Conservation (phyloP, 92 coral and sea anemone genomes). For the Bergia puertoricense region DNA sequence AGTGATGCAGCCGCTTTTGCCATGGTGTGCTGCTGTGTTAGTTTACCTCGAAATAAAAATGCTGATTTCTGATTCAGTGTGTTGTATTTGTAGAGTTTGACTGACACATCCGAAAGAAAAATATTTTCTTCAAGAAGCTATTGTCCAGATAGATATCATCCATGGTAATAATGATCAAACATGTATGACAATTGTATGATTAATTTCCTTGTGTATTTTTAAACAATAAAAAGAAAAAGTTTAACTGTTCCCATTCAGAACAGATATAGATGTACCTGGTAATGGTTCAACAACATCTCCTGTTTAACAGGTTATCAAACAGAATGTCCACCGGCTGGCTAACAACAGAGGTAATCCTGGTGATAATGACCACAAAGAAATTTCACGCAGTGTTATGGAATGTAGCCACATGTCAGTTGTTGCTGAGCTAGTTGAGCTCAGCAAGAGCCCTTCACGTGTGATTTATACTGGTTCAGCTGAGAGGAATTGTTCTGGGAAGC, state of each 20-base stretch:
- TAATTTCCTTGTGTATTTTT: not conserved
- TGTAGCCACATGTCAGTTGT: conserved; percentile 62
- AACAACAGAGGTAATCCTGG: conserved; percentile 15
- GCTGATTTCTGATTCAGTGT: not conserved
- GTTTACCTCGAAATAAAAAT: too few relatives aligned
- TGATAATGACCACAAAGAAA: conserved; percentile 10
- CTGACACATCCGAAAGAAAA: not conserved
- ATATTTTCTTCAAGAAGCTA: not conserved
- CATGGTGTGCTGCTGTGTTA: too few relatives aligned
- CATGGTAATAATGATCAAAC: not conserved
- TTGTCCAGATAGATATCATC: not conserved
- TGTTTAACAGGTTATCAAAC: conserved; percentile 46
- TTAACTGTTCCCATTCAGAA: not conserved
- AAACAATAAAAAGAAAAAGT: too few relatives aligned
- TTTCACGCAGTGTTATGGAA: conserved; percentile 41
- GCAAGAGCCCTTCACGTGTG: conserved; percentile 35
- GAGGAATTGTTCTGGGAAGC: conserved; percentile 28
- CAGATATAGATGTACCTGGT: not conserved
- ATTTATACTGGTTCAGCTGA: conserved; percentile 54
- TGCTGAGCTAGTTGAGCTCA: conserved; percentile 41
- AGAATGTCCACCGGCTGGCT: not conserved
- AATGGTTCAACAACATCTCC: not conserved
- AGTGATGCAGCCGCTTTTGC: too few relatives aligned
- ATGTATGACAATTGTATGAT: not conserved
- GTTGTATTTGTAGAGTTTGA: not conserved